Base-by-base conservation (phyloP, 2,113 vertebrate species). In the Lophotis ruficrista region DNA sequence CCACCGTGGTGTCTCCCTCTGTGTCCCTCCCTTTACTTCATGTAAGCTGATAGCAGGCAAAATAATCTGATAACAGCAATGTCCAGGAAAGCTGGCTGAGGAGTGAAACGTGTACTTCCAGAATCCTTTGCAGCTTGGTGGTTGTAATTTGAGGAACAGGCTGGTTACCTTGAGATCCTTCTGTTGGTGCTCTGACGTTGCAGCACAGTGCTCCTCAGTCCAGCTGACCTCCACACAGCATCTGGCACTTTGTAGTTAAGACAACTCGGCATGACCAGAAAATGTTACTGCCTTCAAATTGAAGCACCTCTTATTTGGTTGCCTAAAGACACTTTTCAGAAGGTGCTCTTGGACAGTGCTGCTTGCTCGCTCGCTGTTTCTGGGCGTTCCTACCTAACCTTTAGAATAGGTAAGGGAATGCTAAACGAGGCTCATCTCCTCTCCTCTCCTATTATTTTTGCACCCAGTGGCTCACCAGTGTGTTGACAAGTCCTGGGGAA, bases 311-410 rank as follows among this genome's bases (percentile, higher is more conserved):
- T 6, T 24, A 6, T 4, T 33, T 4, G 10, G 20, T 84, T 81
- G 20, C 48, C 27, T 79, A 35, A 58, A 64, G 21, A n/a, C 25
- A 4, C 43, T 88, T 84, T 28, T 48, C 54, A 80, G 54, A 72
- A 70, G 37, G 28, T 62, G 30, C 31, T 58, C 5, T 30, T 12
- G 33, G 60, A 27, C 14, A 24, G 65, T 66, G 37, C 64, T 69
- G 38, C 47, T 83, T 12, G 6, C 7, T 66, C 17, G 3, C 43
- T 79, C 0, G 0, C 23, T 71, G 0, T 33, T 51, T 62, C 38
- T 61, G 48, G 8, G 13, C 38, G 3, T 50, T 76, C 19, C 37
- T 25, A 0, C 70, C 66, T 90, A 81, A 16, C 35, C 21, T 81
- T 43, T 33, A 68, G 60, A 65, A 31, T 2, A 62, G 68, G 20